Percentiles rank a stretch among this genome's conserved stretches.
These are phyloP conservation scores for Pelobates cultripes DNA, from an alignment of 2,797 vertebrate genomes.

Conservation along the genomic window DNA sequence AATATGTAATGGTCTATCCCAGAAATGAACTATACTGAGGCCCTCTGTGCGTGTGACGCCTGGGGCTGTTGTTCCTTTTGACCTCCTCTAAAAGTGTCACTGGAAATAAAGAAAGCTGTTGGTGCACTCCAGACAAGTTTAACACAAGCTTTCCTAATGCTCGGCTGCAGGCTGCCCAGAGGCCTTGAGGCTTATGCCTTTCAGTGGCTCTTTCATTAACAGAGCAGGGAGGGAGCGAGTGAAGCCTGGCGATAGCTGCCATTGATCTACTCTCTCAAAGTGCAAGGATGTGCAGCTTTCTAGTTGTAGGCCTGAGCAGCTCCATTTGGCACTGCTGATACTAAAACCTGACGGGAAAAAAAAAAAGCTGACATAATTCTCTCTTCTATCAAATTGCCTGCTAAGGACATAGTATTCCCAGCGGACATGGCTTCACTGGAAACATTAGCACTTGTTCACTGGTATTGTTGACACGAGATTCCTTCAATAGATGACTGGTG, in stretches of 20 bases:
- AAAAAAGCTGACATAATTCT: slow-evolving; percentile 66
- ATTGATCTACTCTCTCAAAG: slow-evolving; percentile 75
- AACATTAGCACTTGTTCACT: slow-evolving; percentile 77
- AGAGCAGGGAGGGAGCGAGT: slow-evolving; percentile 66
- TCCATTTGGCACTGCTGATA: slow-evolving; percentile 70
- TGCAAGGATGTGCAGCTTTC: slow-evolving; percentile 66
- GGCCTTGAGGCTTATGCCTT: slow-evolving; percentile 68
- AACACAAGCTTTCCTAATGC: slow-evolving; percentile 71
- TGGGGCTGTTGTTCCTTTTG: slow-evolving; percentile 41
- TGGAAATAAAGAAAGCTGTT: slow-evolving; percentile 46
- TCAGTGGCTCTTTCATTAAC: slow-evolving; percentile 76
- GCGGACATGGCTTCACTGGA: slow-evolving; percentile 63
- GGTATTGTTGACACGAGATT: slow-evolving; percentile 72
- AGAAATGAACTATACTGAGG: slow-evolving; percentile 13
- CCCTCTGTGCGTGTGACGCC: slow-evolving; percentile 26
- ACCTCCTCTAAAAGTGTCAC: slow-evolving; percentile 54
- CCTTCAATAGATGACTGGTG: slow-evolving; percentile 64
- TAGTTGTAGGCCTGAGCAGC: slow-evolving; percentile 76
- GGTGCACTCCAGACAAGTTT: slow-evolving; percentile 60
- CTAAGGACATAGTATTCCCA: slow-evolving; percentile 70
- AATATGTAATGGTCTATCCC: slow-evolving; percentile 7
- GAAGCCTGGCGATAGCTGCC: slow-evolving; percentile 72
- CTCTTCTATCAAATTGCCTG: slow-evolving; percentile 62
- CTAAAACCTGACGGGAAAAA: slow-evolving; percentile 54
- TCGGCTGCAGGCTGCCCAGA: slow-evolving; percentile 73